A percentile compares a stretch with the other conserved stretches of the same genome.
These are phyloP conservation scores for Silurus asotus DNA, from an alignment of 2,113 vertebrate genomes.

Conservation along the genomic window DNA sequence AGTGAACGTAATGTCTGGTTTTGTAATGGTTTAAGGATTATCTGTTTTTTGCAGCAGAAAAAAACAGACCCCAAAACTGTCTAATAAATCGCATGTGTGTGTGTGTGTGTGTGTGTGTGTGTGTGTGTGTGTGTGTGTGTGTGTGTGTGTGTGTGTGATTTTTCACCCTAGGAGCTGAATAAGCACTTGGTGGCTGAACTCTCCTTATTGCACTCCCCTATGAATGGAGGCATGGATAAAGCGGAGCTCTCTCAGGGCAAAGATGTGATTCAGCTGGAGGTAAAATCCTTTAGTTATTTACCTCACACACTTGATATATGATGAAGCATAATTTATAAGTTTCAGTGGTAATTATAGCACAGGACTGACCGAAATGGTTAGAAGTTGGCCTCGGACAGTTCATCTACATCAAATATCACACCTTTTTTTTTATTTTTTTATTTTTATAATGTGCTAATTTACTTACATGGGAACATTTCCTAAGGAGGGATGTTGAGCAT, in stretches of 20 bases:
- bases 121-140: neutral
- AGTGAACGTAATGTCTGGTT: neutral
- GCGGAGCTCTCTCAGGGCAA: conserved; percentile 77
- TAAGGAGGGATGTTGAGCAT: neutral
- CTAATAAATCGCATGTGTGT: neutral
- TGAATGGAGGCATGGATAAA: conserved; percentile 74
- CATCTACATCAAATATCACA: neutral
- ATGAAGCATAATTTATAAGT: neutral
- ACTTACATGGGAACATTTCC: neutral
- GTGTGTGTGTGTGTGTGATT: neutral
- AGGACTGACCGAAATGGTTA: neutral
- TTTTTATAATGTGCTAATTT: neutral
- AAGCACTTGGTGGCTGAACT: conserved; percentile 83
- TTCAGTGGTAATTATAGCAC: neutral
- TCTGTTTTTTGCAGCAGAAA: neutral
- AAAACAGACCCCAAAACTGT: neutral
- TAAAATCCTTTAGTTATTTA: conserved; percentile 46
- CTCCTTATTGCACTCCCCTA: conserved; percentile 73
- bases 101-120: no score
- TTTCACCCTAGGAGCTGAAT: conserved; percentile 77
- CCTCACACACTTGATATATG: neutral
- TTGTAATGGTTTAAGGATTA: conserved; percentile 1
- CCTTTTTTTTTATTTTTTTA: neutral
- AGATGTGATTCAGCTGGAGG: conserved; percentile 86
- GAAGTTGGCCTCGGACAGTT: neutral